Evolutionary conservation across 2,113 vertebrate species (phyloP), one percentile per base, ranked within the genome.

Genomic region (Epinephelus cyanopodus): DNA sequence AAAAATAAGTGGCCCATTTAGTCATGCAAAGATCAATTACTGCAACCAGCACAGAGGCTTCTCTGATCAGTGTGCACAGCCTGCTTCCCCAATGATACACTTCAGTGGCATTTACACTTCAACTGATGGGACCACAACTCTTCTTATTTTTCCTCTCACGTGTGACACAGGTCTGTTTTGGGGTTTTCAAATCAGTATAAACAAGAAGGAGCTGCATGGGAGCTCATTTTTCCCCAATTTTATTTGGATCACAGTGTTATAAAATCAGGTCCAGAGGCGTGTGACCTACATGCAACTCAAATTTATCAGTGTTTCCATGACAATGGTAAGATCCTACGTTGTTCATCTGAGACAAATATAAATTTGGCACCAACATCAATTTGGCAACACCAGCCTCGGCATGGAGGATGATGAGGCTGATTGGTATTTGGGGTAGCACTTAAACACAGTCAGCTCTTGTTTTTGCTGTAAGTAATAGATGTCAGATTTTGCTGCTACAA

Each of bases 1-100:
- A 91, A 90, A 93, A 93, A 94, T 91, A 93, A 92, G 81, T 93
- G 93, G 72, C 91, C 93, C 90, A 94, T 91, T 94, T 92, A 89
- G 62, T 85, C 88, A 83, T 80, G 85, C 82, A 86, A 89, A 89
- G 92, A 94, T 93, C 91, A 92, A 89, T 93, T 90, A 92, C 81
- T 58, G 74, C 84, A 76, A 69, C 42, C 78, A 37, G 74, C 52
- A 57, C 23, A 13, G 73, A 66, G 33, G 81, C 67, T 5, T 78
- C 66, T 52, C 62, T 17, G 54, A 74, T 74, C 75, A 56, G 71
- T 1, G 33, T 57, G 33, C 50, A 23, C 47, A 45, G 75, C 70
- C 68, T 56, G 48, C 60, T 73, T 74, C 84, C 71, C 56, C 39
- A 53, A 77, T 60, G 25, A 69, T 52, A 63, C 77, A 77, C 67